Conservation (phyloP, 2,797 vertebrate genomes). For the Chaetophractus vellerosus region DNA sequence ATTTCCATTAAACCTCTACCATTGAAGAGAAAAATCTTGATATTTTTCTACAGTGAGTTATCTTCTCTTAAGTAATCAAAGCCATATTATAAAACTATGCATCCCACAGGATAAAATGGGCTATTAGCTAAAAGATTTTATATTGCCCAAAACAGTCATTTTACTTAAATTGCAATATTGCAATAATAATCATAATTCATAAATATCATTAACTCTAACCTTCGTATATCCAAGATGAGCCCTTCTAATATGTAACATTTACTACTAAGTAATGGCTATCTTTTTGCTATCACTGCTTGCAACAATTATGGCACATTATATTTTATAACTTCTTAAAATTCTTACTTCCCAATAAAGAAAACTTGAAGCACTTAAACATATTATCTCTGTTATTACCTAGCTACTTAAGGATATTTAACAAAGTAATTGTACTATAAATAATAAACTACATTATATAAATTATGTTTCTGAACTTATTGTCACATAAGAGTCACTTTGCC, state of each 20-base stretch:
- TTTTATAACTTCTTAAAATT: neutral
- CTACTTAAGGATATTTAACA: neutral
- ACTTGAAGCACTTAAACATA: neutral
- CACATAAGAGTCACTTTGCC: neutral
- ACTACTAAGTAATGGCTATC: neutral
- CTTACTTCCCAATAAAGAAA: neutral
- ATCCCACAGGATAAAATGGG: neutral
- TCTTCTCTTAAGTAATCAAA: slow-evolving; percentile 9
- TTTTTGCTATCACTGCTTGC: neutral
- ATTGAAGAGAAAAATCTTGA: neutral
- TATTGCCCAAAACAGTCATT: neutral
- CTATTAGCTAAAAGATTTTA: neutral
- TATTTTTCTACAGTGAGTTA: neutral
- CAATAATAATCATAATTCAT: no score
- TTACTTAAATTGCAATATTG: neutral
- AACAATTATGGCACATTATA: neutral
- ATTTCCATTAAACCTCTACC: neutral
- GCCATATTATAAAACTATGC: neutral
- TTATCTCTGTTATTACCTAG: neutral
- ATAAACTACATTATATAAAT: neutral
- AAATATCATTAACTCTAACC: neutral
- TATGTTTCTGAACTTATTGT: neutral
- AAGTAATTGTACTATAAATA: neutral
- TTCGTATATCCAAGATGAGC: neutral
- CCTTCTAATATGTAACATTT: neutral